Percentiles rank a stretch among this genome's conserved stretches.
Evolutionary conservation across 2,888 invertebrate species (phyloP).

Genomic region (Meandrusa payeni): DNA sequence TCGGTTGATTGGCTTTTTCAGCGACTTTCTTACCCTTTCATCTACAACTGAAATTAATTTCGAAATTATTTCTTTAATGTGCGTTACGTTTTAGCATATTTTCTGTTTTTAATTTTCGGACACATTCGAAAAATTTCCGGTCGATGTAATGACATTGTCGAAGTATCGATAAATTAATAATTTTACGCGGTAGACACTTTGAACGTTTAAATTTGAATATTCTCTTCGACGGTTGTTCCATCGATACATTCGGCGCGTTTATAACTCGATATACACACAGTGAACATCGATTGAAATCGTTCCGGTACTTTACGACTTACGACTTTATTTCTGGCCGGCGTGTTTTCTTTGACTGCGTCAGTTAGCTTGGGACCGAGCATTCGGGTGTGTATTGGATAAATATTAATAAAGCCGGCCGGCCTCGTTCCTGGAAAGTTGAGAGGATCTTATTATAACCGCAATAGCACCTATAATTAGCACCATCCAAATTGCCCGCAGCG

Average conservation of each 20-base stretch:
- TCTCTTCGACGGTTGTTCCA: conserved; percentile 57
- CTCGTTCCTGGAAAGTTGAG: conserved; percentile 79
- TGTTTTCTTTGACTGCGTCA: conserved; percentile 79
- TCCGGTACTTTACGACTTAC: conserved; percentile 77
- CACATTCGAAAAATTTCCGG: too few species aligned
- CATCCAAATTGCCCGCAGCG: conserved; percentile 74
- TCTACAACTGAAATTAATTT: conserved; percentile 8
- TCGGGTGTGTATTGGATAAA: conserved; percentile 77
- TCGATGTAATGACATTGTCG: background rate
- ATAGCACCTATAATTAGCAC: conserved; percentile 80
- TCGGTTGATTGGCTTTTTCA: conserved; percentile 31
- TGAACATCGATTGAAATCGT: conserved; percentile 76
- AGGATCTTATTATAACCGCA: conserved; percentile 81
- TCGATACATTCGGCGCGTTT: conserved; percentile 66
- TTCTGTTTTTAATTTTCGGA: too few species aligned
- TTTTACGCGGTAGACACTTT: conserved; percentile 39
- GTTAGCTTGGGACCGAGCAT: conserved; percentile 67
- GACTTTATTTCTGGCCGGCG: conserved; percentile 76
- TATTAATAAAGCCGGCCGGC: conserved; percentile 79
- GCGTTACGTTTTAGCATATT: too few species aligned
- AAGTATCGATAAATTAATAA: too few species aligned
- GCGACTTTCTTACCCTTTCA: conserved; percentile 7
- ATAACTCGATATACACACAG: conserved; percentile 61
- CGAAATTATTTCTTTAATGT: background rate
- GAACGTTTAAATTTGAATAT: conserved; percentile 45